Evolutionary conservation across 1,140 invertebrate genomes (phyloP).

Genomic region (Halesus radiatus): DNA sequence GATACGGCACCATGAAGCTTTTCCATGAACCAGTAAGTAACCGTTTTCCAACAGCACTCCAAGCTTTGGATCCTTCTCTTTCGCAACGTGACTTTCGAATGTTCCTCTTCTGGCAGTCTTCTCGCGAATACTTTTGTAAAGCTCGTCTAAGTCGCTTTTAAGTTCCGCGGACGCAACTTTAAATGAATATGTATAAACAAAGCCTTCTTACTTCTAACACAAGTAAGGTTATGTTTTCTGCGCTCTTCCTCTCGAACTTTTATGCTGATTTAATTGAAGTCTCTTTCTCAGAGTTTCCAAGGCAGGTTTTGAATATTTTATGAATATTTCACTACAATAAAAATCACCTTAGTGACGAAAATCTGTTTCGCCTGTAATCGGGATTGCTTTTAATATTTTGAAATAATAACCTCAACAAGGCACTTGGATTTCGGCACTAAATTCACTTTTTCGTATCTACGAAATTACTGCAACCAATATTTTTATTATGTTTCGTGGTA

Average conservation of each 20-base stretch:
- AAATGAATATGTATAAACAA: constrained; percentile 19
- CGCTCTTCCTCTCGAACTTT: background rate
- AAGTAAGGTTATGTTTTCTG: background rate
- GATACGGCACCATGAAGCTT: constrained; percentile 12
- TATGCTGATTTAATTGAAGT: background rate
- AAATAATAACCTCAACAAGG: too few species aligned
- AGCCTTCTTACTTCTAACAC: background rate
- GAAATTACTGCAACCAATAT: too few species aligned
- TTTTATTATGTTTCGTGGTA: too few species aligned
- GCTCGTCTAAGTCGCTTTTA: constrained; percentile 39
- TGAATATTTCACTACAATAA: too few species aligned
- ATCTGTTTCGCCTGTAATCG: too few species aligned
- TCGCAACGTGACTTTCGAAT: background rate
- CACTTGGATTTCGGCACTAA: too few species aligned
- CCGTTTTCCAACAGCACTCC: background rate
- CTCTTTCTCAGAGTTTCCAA: too few species aligned
- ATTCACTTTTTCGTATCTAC: too few species aligned
- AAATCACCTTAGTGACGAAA: too few species aligned
- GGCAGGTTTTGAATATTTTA: too few species aligned
- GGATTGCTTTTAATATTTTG: too few species aligned
- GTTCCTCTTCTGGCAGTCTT: constrained; percentile 11
- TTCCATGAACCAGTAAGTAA: constrained; percentile 40
- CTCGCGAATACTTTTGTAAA: constrained; percentile 34
- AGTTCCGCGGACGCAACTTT: constrained; percentile 37
- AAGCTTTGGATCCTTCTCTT: background rate